Conservation (phyloP, 2,888 invertebrate genomes). For the Neoaliturus tenellus region DNA sequence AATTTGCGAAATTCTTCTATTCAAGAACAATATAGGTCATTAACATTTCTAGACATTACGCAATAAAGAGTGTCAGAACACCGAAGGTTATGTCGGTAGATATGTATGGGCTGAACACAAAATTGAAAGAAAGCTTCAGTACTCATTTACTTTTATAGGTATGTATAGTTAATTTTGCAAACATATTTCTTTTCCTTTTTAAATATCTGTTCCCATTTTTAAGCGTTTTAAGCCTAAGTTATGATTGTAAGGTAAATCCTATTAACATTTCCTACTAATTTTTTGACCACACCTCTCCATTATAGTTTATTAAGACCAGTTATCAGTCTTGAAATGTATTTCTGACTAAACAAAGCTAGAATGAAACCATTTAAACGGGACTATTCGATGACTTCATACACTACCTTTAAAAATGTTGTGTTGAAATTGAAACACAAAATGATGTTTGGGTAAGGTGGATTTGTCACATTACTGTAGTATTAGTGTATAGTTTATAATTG, state of each 20-base stretch:
- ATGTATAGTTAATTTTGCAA: not conserved
- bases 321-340: not conserved
- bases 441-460: no score
- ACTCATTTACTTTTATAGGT: not conserved
- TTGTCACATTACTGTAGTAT: no score
- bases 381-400: no score
- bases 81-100: not conserved
- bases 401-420: no score
- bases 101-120: not conserved
- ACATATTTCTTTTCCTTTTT: not conserved
- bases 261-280: conserved; percentile 13
- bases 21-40: no score
- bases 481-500: no score
- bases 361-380: no score
- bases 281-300: not conserved
- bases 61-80: no score
- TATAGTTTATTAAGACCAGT: not conserved
- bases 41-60: not conserved
- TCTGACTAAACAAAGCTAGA: not conserved
- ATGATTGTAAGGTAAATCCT: not conserved
- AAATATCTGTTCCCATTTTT: not conserved
- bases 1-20: no score
- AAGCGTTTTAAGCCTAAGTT: not conserved
- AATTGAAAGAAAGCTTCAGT: not conserved
- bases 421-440: no score